Percentiles rank a stretch among this genome's conserved stretches.
Conservation (phyloP, 2,888 invertebrate genomes). For the Drosophila ustulata region DNA sequence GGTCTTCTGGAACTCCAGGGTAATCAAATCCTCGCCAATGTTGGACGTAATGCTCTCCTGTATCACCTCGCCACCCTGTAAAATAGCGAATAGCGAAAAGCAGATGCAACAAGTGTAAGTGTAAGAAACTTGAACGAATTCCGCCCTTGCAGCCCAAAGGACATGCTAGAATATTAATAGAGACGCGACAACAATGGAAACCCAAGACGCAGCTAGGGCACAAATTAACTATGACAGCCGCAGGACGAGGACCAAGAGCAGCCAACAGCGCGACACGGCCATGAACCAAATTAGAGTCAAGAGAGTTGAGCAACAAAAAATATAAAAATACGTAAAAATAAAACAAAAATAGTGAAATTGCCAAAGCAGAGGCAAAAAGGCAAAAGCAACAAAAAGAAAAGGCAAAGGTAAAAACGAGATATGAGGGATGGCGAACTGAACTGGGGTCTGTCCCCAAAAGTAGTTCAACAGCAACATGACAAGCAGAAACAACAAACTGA, state of each 20-base stretch:
- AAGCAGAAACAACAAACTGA: slow-evolving; percentile 32
- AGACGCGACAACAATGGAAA: slow-evolving; percentile 41
- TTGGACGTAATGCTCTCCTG: slow-evolving; percentile 97
- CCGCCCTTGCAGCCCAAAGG: slow-evolving; percentile 8
- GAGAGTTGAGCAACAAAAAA: slow-evolving; percentile 54
- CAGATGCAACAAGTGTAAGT: slow-evolving; percentile 69
- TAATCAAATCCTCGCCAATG: slow-evolving; percentile 95
- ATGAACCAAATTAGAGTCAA: slow-evolving; percentile 79
- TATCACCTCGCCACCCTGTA: slow-evolving; percentile 96
- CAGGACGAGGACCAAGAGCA: slow-evolving; percentile 11
- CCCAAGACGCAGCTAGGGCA: slow-evolving; percentile 44
- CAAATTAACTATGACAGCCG: slow-evolving; percentile 69
- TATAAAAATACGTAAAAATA: not conserved
- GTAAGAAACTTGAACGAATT: slow-evolving; percentile 27
- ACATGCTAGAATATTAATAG: slow-evolving; percentile 68
- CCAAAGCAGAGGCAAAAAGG: slow-evolving; percentile 36
- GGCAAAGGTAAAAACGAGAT: slow-evolving; percentile 34
- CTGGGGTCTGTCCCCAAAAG: slow-evolving; percentile 45
- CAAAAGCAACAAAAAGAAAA: slow-evolving; percentile 4
- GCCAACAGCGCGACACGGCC: slow-evolving; percentile 50
- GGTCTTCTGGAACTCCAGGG: slow-evolving; percentile 94
- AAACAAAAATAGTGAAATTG: slow-evolving; percentile 28
- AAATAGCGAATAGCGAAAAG: not conserved
- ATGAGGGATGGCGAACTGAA: slow-evolving; percentile 32
- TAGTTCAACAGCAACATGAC: slow-evolving; percentile 73